Evolutionary conservation across 2,113 vertebrate species (phyloP).

Genomic region (Motacilla alba): DNA sequence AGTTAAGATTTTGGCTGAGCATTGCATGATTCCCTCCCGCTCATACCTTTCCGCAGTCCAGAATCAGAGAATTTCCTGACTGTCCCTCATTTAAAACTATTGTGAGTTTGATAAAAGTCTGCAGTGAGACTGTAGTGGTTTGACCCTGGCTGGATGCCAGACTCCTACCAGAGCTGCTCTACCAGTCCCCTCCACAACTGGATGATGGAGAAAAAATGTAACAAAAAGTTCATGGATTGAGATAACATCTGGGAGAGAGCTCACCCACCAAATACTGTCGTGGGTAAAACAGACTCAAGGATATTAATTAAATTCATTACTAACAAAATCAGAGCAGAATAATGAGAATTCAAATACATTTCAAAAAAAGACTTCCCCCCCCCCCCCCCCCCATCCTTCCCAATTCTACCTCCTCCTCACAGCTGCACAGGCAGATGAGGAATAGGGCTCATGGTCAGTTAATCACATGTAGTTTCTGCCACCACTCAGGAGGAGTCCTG

Average conservation of each 20-base stretch:
- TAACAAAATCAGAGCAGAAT: neutral
- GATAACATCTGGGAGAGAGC: neutral
- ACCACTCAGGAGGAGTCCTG: neutral
- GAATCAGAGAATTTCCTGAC: neutral
- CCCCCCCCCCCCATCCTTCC: neutral
- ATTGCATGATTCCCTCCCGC: neutral
- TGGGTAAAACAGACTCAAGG: neutral
- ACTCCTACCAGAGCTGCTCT: neutral
- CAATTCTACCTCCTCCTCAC: neutral
- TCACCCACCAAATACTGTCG: neutral
- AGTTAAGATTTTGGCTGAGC: neutral
- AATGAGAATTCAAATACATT: neutral
- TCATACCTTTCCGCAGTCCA: neutral
- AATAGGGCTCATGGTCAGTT: neutral
- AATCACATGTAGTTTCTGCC: neutral
- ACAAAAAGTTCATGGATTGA: neutral
- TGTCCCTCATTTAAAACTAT: conserved; percentile 31
- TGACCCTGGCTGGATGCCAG: neutral
- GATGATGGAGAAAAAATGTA: neutral
- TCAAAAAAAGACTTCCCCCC: neutral
- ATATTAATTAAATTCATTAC: neutral
- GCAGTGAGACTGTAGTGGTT: neutral
- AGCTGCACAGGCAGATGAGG: neutral
- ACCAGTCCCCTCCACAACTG: neutral
- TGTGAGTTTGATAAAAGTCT: conserved; percentile 15